Percentiles rank a stretch among this genome's conserved stretches.
phyloP scores from a whole-genome alignment of 2,888 invertebrate genomes.

The Epirrhoe alternata region DNA sequence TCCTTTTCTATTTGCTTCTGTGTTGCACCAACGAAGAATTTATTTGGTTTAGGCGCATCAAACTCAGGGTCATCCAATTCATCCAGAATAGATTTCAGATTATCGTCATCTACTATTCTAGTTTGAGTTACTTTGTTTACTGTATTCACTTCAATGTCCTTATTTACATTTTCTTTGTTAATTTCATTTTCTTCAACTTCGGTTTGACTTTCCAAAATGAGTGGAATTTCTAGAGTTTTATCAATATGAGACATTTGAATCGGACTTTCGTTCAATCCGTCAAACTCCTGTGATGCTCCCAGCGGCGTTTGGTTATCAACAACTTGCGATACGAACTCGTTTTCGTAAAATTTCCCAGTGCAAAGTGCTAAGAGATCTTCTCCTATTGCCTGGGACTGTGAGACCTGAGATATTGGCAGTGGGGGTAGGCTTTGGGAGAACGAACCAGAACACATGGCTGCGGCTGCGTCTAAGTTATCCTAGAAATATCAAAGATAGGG shows the following conservation, averaged over 20 bases:
- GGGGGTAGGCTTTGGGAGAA: slow-evolving; percentile 67
- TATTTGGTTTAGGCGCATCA: slow-evolving; percentile 62
- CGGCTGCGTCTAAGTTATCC: slow-evolving; percentile 77
- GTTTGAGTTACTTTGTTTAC: slow-evolving; percentile 3
- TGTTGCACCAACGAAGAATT: slow-evolving; percentile 58
- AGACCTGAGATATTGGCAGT: slow-evolving; percentile 54
- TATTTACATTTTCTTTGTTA: slow-evolving; percentile 7
- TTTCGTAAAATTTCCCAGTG: slow-evolving; percentile 85
- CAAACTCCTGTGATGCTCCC: slow-evolving; percentile 43
- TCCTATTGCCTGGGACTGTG: slow-evolving; percentile 70
- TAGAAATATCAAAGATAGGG: slow-evolving; percentile 42
- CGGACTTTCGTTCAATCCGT: slow-evolving; percentile 35
- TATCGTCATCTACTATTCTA: slow-evolving; percentile 30
- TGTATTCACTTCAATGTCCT: slow-evolving; percentile 6
- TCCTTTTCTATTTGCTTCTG: slow-evolving; percentile 28
- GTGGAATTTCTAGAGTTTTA: slow-evolving; percentile 20
- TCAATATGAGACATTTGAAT: slow-evolving; percentile 23
- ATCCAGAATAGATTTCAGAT: slow-evolving; percentile 64
- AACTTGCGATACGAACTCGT: slow-evolving; percentile 65
- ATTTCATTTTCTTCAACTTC: slow-evolving; percentile 20
- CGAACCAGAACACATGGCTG: slow-evolving; percentile 85
- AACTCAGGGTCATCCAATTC: slow-evolving; percentile 70
- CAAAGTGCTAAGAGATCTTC: slow-evolving; percentile 83
- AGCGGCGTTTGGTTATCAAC: slow-evolving; percentile 38
- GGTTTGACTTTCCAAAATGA: neutral